These are phyloP conservation scores for Rhizoglyphus robini DNA, from an alignment of 1,140 invertebrate genomes.

Conservation along the genomic window DNA sequence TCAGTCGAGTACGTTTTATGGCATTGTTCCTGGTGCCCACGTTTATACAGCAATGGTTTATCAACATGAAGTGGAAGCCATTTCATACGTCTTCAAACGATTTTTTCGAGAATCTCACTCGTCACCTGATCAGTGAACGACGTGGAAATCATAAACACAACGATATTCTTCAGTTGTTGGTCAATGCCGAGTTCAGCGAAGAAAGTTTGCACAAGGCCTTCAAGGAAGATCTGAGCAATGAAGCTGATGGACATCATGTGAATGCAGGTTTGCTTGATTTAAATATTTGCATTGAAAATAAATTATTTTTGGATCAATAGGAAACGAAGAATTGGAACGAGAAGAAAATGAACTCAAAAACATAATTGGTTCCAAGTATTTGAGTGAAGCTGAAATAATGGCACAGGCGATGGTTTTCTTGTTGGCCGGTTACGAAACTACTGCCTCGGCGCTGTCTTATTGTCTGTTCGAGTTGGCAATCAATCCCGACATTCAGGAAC, in stretches of 20 bases:
- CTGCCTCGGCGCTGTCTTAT: no score
- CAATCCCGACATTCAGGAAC: constrained; percentile 42
- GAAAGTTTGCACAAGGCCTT: not conserved
- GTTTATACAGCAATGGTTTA: not conserved
- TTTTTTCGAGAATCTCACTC: not conserved
- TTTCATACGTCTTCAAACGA: not conserved
- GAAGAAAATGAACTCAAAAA: constrained; percentile 11
- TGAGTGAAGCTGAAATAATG: no score
- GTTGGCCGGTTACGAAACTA: constrained; percentile 16
- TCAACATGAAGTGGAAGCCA: not conserved
- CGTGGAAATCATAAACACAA: not conserved
- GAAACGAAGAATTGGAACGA: no score
- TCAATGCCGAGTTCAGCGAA: not conserved
- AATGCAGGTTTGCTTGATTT: not conserved
- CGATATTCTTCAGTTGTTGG: constrained; percentile 19
- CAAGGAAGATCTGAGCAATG: no score
- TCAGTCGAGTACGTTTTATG: not conserved
- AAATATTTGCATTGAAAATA: not conserved
- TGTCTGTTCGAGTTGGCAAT: constrained; percentile 42
- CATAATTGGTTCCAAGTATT: no score
- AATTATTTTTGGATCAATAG: no score
- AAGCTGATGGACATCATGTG: not conserved
- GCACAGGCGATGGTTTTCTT: constrained; percentile 18
- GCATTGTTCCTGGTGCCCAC: not conserved
- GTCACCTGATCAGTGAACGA: not conserved